phyloP scores from a whole-genome alignment of 1,140 invertebrate genomes.

The Aphis craccivora region DNA sequence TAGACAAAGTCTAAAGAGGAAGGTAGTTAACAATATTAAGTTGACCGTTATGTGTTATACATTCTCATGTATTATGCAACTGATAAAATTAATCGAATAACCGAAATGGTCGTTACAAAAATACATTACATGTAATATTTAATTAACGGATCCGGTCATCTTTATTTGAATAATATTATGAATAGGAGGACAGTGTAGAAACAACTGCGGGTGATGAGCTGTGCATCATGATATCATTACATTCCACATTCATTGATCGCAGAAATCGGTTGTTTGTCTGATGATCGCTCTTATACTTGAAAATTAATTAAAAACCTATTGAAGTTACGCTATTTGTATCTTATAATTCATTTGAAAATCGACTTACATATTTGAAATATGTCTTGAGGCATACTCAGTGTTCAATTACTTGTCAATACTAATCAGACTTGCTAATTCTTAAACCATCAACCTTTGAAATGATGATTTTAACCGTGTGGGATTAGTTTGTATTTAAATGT shows the following conservation, averaged over 20 bases:
- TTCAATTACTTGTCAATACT: background rate
- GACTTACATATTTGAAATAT: background rate
- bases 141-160: constrained; percentile 31
- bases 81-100: constrained; percentile 3
- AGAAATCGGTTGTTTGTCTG: constrained; percentile 22
- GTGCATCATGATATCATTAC: constrained; percentile 12
- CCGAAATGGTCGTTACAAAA: background rate
- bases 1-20: background rate
- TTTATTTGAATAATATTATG: constrained; percentile 9
- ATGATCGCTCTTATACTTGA: background rate
- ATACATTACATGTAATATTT: background rate
- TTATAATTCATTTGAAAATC: constrained; percentile 9
- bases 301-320: constrained; percentile 43
- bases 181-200: background rate
- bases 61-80: background rate
- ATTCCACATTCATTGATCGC: constrained; percentile 5
- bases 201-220: constrained; percentile 29
- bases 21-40: background rate
- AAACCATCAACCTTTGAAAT: background rate
- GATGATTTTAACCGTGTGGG: background rate
- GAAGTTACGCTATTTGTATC: constrained; percentile 1
- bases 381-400: background rate
- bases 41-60: background rate
- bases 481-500: background rate
- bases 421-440: background rate